Evolutionary conservation across 2,113 vertebrate genomes (phyloP).

Genomic region (Steatornis caripensis): DNA sequence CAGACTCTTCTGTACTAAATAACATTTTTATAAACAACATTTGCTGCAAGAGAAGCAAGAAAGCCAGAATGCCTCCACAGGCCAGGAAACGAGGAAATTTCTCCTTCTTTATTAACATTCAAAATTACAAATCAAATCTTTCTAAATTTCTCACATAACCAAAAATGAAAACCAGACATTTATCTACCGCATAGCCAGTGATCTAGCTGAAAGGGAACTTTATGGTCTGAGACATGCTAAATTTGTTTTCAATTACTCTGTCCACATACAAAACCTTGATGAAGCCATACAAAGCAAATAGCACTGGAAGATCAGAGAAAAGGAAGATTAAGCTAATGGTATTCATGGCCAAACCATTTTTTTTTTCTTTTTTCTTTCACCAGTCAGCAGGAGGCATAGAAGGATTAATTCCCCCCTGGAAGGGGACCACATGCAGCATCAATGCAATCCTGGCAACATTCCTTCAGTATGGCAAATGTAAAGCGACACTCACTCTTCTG

Average conservation of each 20-base stretch:
- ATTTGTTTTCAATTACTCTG: slow-evolving; percentile 77
- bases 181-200: slow-evolving; percentile 61
- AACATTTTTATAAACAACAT: background rate
- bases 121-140: slow-evolving; percentile 74
- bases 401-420: slow-evolving; percentile 26
- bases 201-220: slow-evolving; percentile 43
- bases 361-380: background rate
- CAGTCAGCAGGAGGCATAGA: slow-evolving; percentile 43
- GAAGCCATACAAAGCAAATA: slow-evolving; percentile 56
- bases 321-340: slow-evolving; percentile 22
- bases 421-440: slow-evolving; percentile 59
- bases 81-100: background rate
- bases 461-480: slow-evolving; percentile 38
- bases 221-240: slow-evolving; percentile 60
- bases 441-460: slow-evolving; percentile 39
- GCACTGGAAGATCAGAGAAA: slow-evolving; percentile 52
- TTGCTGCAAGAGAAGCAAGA: background rate
- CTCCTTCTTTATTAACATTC: slow-evolving; percentile 34
- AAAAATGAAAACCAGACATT: slow-evolving; percentile 75
- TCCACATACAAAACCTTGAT: slow-evolving; percentile 62
- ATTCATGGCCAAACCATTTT: background rate
- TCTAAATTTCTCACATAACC: slow-evolving; percentile 69
- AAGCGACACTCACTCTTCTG: slow-evolving; percentile 32
- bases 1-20: background rate
- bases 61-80: background rate